A percentile compares a stretch with the other conserved stretches of the same genome.
Conservation (phyloP, 2,888 invertebrate species). For the Acanthosepion esculentum region DNA sequence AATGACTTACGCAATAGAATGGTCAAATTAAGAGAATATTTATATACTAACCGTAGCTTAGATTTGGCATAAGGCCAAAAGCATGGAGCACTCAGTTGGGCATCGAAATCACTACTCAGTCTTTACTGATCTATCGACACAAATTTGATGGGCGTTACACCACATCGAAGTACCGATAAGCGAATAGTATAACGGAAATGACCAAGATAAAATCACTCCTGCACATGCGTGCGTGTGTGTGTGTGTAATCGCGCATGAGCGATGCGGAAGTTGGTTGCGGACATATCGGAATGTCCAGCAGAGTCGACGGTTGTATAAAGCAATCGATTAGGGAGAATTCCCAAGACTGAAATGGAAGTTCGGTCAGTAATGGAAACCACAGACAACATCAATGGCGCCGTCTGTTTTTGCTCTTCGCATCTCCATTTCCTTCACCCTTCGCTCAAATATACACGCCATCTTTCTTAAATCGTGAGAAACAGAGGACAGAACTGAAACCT, state of each 20-base stretch:
- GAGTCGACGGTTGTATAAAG: background rate
- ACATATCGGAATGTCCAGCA: background rate
- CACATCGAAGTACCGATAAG: too few relatives aligned
- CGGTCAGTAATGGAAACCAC: background rate
- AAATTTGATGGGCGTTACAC: too few relatives aligned
- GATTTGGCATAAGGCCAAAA: too few relatives aligned
- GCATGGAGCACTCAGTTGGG: too few relatives aligned
- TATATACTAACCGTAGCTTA: too few relatives aligned
- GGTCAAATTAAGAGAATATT: too few relatives aligned
- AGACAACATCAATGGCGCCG: background rate
- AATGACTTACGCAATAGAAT: too few relatives aligned
- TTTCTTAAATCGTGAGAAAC: background rate
- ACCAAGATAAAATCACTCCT: too few relatives aligned
- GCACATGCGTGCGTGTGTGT: background rate
- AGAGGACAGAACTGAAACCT: background rate
- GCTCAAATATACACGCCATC: background rate
- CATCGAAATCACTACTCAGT: too few relatives aligned
- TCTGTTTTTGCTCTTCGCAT: background rate
- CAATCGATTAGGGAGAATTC: conserved; percentile 8
- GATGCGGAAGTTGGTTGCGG: background rate
- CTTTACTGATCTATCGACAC: too few relatives aligned
- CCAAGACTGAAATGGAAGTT: background rate
- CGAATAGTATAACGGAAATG: too few relatives aligned
- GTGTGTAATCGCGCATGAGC: background rate
- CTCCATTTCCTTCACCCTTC: background rate